Conservation (phyloP, 2,797 vertebrate genomes). For the Pseudochromis fuscus region DNA sequence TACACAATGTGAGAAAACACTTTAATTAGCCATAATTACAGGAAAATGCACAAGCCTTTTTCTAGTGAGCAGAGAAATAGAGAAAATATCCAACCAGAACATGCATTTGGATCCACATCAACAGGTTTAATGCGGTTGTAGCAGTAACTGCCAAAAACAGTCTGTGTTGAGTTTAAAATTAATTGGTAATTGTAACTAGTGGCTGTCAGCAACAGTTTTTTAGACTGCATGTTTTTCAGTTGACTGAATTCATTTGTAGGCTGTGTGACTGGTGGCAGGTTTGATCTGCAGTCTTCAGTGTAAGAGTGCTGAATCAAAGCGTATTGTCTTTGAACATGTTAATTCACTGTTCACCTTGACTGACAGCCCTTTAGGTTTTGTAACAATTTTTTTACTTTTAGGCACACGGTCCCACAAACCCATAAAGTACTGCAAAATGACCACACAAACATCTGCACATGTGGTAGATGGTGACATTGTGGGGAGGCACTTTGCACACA, state of each 20-base stretch:
- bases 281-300: conserved; percentile 34
- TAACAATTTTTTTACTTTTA: background rate
- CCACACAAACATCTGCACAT: background rate
- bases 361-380: conserved; percentile 3
- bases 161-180: conserved; percentile 9
- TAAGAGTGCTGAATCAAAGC: conserved; percentile 18
- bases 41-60: conserved; percentile 1
- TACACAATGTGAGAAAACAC: conserved; percentile 10
- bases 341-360: conserved; percentile 30
- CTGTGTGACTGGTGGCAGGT: conserved; percentile 10
- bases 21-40: conserved; percentile 19
- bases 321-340: background rate
- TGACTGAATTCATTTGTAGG: conserved; percentile 18
- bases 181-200: background rate
- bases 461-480: conserved; percentile 14
- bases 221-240: conserved; percentile 12
- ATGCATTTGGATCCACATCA: conserved; percentile 17
- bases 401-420: background rate
- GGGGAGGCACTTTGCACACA: background rate
- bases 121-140: background rate
- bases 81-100: background rate
- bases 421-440: background rate
- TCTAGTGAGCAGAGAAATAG: background rate
- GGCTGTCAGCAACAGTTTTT: conserved; percentile 5
- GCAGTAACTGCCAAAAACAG: background rate